Base-by-base conservation (phyloP, 1,140 invertebrate species). In the Steinernema feltiae region DNA sequence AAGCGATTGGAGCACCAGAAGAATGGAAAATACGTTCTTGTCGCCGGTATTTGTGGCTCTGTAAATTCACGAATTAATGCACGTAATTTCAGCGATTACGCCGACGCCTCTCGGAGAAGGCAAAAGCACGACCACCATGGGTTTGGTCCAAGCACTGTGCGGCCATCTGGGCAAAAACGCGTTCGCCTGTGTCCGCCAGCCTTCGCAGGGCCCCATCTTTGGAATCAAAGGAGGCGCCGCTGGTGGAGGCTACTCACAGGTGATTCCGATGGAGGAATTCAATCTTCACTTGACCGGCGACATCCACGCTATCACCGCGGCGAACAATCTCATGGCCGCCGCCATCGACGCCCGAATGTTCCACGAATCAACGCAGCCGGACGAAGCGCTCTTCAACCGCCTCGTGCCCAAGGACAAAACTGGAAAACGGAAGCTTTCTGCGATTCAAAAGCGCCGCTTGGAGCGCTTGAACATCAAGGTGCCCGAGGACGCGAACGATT, bases 181-280 rank as follows among this genome's bases (percentile, higher is more conserved):
- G 0, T 92, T 99, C 86, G 96, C 93, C 3, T 97, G 93, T 84
- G 90, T 99, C 70, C 90, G 97, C n/a, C 97, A 99, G 86, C 97
- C 97, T 0, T 97, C 94, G 35, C 95, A 98, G 88, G 97, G 97
- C 29, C 97, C 97, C 0, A 99, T 95, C 0, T 99, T 99, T 88
- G 97, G 97, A 18, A 95, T 99, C 53, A 98, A 98, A 90, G 91
- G 94, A 69, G 94, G 94, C 17, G 94, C 94, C 63, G 94, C 95
- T 72, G 95, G 94, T 24, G 95, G 95, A 76, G 95, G 95, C 29
- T 98, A 98, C 87, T 90, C 90, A 18, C 90, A 88, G 71, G 53
- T 98, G 0, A 98, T 99, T 82, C 97, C 97, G 0, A 99, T 99
- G 97, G 96, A 99, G 88, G 97, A 99, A 83, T 98, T 99, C 87